Evolutionary conservation across 1,140 invertebrate genomes (phyloP).

Genomic region (Heterodera carotae): DNA sequence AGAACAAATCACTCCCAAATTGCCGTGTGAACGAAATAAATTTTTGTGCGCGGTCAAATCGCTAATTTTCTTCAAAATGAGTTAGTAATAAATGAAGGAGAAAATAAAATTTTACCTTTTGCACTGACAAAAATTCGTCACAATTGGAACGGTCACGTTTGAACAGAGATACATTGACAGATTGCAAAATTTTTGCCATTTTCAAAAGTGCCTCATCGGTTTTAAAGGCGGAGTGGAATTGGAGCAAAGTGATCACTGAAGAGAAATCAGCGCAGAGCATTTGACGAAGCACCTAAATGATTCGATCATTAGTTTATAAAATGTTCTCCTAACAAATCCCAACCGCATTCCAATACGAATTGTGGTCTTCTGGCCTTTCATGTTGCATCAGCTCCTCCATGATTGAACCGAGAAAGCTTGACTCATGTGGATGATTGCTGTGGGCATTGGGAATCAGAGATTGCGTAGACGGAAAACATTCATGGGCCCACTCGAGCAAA

Average conservation of each 20-base stretch:
- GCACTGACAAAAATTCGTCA: slow-evolving; percentile 19
- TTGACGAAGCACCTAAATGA: slow-evolving; percentile 25
- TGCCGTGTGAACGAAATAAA: slow-evolving; percentile 13
- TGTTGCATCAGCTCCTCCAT: slow-evolving; percentile 30
- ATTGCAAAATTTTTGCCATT: slow-evolving; percentile 18
- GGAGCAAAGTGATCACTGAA: slow-evolving; percentile 25
- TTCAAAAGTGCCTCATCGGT: slow-evolving; percentile 16
- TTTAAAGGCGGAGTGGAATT: slow-evolving; percentile 30
- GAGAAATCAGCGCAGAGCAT: slow-evolving; percentile 24
- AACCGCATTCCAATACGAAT: slow-evolving; percentile 32
- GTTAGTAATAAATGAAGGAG: not conserved
- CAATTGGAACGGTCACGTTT: slow-evolving; percentile 22
- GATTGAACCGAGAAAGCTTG: slow-evolving; percentile 23
- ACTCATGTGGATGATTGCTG: not conserved
- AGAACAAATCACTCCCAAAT: slow-evolving; percentile 32
- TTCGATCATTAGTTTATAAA: not conserved
- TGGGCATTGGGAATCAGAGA: slow-evolving; percentile 22
- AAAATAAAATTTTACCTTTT: slow-evolving; percentile 9
- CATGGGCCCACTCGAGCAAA: slow-evolving; percentile 31
- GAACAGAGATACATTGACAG: slow-evolving; percentile 19
- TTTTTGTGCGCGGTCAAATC: slow-evolving; percentile 20
- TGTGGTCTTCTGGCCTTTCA: slow-evolving; percentile 19
- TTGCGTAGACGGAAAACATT: slow-evolving; percentile 27
- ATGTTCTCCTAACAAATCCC: not conserved
- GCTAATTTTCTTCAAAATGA: slow-evolving; percentile 7